A percentile compares a stretch with the other conserved stretches of the same genome.
These are phyloP conservation scores for Rhinichthys klamathensis DNA, from an alignment of 2,113 vertebrate genomes.

Conservation along the genomic window DNA sequence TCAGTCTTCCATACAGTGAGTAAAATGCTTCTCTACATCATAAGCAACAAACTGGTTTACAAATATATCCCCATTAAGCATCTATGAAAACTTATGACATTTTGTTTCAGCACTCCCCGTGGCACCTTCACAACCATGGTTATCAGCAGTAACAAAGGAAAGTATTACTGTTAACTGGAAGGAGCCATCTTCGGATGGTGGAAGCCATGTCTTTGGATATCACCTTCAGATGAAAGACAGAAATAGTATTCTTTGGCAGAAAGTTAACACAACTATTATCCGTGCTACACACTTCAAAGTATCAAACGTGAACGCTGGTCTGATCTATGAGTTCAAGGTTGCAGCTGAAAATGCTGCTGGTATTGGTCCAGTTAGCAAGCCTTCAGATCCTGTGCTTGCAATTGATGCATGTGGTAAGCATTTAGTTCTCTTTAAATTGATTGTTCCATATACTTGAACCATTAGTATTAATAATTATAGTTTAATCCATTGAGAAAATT, in stretches of 20 bases:
- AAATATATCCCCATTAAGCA: background rate
- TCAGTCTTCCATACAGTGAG: slow-evolving; percentile 96
- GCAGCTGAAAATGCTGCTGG: slow-evolving; percentile 96
- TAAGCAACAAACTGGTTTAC: background rate
- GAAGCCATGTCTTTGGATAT: slow-evolving; percentile 89
- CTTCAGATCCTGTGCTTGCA: slow-evolving; percentile 92
- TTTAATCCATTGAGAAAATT: background rate
- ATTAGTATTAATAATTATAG: background rate
- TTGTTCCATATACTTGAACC: background rate
- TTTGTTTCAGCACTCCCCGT: slow-evolving; percentile 81
- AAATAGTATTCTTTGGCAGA: slow-evolving; percentile 97
- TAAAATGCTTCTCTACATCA: slow-evolving; percentile 34
- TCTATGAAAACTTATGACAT: slow-evolving; percentile 7
- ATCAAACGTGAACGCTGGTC: slow-evolving; percentile 85
- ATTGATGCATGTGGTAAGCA: slow-evolving; percentile 96
- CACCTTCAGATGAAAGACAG: slow-evolving; percentile 98
- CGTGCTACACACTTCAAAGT: slow-evolving; percentile 95
- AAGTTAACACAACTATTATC: slow-evolving; percentile 89
- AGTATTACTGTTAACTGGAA: slow-evolving; percentile 90
- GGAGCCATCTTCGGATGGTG: slow-evolving; percentile 92
- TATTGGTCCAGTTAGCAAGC: slow-evolving; percentile 87
- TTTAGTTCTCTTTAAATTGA: background rate
- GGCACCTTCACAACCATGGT: slow-evolving; percentile 88
- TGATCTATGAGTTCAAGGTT: slow-evolving; percentile 98
- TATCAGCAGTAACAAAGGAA: slow-evolving; percentile 88